Percentiles rank a stretch among this genome's conserved stretches.
These are phyloP conservation scores for Darevskia mixta DNA, from an alignment of 2,797 vertebrate genomes.

Conservation along the genomic window DNA sequence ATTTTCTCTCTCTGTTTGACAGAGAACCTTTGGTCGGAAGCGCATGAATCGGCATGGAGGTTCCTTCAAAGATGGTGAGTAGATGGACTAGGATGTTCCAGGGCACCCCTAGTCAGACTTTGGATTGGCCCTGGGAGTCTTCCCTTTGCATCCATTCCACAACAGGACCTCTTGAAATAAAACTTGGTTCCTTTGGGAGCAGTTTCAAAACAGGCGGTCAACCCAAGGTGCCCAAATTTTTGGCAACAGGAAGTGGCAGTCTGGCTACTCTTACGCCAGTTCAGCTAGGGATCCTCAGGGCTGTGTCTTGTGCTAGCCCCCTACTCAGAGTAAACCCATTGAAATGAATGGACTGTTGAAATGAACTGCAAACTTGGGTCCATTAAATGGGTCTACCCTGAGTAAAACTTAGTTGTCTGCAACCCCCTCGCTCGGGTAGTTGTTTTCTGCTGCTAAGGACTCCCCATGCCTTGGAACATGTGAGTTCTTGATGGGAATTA, in stretches of 20 bases:
- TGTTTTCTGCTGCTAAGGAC: not conserved
- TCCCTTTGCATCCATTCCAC: not conserved
- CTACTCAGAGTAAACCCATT: too few species aligned
- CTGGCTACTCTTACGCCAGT: not conserved
- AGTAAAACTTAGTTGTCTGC: too few species aligned
- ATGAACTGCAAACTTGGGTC: too few species aligned
- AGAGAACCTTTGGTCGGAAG: constrained; percentile 88
- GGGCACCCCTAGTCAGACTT: not conserved
- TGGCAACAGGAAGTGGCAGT: not conserved
- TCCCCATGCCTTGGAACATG: not conserved
- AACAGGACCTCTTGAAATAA: too few species aligned
- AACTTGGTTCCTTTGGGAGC: too few species aligned
- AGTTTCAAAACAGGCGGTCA: not conserved
- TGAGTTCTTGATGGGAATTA: not conserved
- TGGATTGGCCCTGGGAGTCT: not conserved
- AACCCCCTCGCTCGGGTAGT: too few species aligned
- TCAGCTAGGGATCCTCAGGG: not conserved
- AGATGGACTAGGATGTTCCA: not conserved
- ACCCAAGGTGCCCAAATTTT: too few species aligned
- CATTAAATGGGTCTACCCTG: too few species aligned
- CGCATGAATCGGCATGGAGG: constrained; percentile 85
- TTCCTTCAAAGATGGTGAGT: constrained; percentile 97
- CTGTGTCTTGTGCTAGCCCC: too few species aligned
- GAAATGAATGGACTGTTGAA: too few species aligned
- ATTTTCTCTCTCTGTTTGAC: constrained; percentile 35